Percentiles rank a stretch among this genome's conserved stretches.
These are phyloP conservation scores for Psix sp. DNA, from an alignment of 1,140 invertebrate species.

Conservation along the genomic window DNA sequence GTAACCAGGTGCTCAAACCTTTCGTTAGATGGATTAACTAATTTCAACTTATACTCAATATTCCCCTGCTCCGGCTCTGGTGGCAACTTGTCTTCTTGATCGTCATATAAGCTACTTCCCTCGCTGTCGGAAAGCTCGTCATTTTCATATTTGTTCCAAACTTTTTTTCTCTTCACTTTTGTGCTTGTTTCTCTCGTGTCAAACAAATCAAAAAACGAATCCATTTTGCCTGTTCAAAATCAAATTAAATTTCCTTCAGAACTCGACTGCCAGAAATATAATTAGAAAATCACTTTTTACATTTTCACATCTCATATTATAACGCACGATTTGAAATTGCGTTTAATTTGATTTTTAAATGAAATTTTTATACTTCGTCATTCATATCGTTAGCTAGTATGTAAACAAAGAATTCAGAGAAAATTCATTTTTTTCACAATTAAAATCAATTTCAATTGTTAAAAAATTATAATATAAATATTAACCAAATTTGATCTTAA, in stretches of 20 bases:
- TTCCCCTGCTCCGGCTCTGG: constrained; percentile 94
- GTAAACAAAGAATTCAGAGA: too few relatives aligned
- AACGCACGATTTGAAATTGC: too few relatives aligned
- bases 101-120: constrained; percentile 70
- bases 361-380: too few relatives aligned
- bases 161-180: constrained; percentile 63
- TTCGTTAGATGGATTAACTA: constrained; percentile 89
- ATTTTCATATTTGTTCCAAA: constrained; percentile 71
- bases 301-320: too few relatives aligned
- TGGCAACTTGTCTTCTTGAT: constrained; percentile 82
- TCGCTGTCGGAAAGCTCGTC: constrained; percentile 65
- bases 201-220: constrained; percentile 87
- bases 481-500: too few relatives aligned
- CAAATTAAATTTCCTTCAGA: constrained; percentile 10
- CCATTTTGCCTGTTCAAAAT: constrained; percentile 78
- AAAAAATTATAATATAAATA: too few relatives aligned
- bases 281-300: neutral
- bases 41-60: constrained; percentile 94
- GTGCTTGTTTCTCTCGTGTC: constrained; percentile 78
- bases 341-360: too few relatives aligned
- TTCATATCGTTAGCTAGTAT: too few relatives aligned
- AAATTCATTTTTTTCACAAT: too few relatives aligned
- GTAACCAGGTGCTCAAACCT: constrained; percentile 93
- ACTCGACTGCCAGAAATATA: too few relatives aligned
- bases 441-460: too few relatives aligned